These are phyloP conservation scores for Therioaphis trifolii DNA, from an alignment of 2,888 invertebrate genomes.

Conservation along the genomic window DNA sequence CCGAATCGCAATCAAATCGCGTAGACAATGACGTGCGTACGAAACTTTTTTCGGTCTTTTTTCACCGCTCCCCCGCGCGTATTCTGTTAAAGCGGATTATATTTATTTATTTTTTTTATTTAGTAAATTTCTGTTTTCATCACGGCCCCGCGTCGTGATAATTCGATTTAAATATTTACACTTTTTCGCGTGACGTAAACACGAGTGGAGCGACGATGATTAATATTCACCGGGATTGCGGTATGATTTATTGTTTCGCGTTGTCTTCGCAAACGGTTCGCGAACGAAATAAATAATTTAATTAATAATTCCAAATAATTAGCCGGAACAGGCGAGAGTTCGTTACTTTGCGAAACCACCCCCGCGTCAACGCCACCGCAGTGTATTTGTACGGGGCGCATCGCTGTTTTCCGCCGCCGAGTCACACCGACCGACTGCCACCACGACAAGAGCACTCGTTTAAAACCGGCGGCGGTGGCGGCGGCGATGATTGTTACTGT, in stretches of 20 bases:
- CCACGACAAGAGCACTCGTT: background rate
- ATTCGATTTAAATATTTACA: slow-evolving; percentile 12
- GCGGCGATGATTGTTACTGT: too few species aligned
- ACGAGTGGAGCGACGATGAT: background rate
- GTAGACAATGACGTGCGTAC: background rate
- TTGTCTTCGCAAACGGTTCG: slow-evolving; percentile 9
- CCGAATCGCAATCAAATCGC: too few species aligned
- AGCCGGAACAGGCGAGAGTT: background rate
- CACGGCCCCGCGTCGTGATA: background rate
- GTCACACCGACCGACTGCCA: background rate
- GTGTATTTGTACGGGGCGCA: slow-evolving; percentile 9
- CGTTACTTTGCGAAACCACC: slow-evolving; percentile 13
- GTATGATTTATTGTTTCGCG: slow-evolving; percentile 34
- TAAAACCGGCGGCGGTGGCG: too few species aligned
- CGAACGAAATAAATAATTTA: slow-evolving; percentile 37
- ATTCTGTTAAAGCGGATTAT: too few species aligned
- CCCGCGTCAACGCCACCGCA: background rate
- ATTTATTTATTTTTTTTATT: too few species aligned
- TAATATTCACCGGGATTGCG: slow-evolving; percentile 36
- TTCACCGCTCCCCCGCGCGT: too few species aligned
- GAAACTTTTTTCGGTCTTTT: too few species aligned
- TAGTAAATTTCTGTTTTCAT: background rate
- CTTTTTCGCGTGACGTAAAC: background rate
- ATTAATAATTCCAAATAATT: slow-evolving; percentile 42
- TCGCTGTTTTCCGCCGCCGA: background rate